Evolutionary conservation across 2,113 vertebrate species (phyloP).

Genomic region (Atractosteus spatula): DNA sequence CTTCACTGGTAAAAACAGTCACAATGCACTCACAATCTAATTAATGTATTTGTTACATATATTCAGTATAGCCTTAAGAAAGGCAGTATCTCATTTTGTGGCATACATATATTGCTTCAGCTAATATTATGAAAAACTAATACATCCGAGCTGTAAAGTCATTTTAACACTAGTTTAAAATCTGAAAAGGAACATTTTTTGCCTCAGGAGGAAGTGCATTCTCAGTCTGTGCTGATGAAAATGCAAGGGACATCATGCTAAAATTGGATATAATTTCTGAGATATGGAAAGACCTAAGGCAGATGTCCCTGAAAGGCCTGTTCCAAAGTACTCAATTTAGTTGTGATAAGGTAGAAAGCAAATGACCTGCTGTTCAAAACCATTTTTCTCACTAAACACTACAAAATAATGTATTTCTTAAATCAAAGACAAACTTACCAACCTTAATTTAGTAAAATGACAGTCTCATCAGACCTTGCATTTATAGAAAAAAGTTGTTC

Average conservation of each 20-base stretch:
- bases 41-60: not conserved
- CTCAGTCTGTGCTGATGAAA: not conserved
- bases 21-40: not conserved
- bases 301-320: constrained; percentile 4
- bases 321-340: constrained; percentile 1
- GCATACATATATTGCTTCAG: not conserved
- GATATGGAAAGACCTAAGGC: constrained; percentile 2
- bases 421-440: too few relatives aligned
- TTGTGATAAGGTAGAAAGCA: not conserved
- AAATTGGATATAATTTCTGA: not conserved
- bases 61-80: not conserved
- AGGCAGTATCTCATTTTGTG: constrained; percentile 7
- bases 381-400: too few relatives aligned
- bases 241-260: constrained; percentile 5
- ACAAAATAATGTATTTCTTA: too few relatives aligned
- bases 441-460: not conserved
- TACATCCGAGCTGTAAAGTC: not conserved
- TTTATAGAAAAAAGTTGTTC: not conserved
- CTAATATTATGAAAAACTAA: constrained; percentile 1
- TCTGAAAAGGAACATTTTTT: constrained; percentile 1
- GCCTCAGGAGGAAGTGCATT: not conserved
- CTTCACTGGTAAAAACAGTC: too few relatives aligned
- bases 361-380: not conserved
- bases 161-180: not conserved
- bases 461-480: constrained; percentile 3